Conservation (phyloP, 1,140 invertebrate genomes). For the Drosophila bocqueti region DNA sequence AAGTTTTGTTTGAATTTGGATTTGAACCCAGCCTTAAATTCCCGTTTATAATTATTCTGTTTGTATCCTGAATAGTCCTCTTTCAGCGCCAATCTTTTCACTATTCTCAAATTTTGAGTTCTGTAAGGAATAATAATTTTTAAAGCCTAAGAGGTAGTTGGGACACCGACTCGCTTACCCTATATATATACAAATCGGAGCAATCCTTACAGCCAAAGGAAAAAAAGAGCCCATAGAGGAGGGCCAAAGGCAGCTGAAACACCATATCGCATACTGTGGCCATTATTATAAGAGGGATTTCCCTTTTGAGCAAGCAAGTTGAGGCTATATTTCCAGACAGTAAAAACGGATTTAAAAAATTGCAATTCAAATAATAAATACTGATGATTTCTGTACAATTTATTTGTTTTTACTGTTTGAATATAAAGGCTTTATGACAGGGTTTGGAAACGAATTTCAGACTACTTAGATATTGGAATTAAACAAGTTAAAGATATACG, state of each 20-base stretch:
- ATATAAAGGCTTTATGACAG: neutral
- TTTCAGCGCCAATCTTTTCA: neutral
- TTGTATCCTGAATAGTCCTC: neutral
- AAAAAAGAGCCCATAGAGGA: slow-evolving; percentile 4
- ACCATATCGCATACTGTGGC: neutral
- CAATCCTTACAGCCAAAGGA: slow-evolving; percentile 4
- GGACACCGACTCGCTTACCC: neutral
- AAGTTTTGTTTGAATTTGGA: neutral
- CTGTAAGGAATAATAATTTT: neutral
- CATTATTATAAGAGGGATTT: neutral
- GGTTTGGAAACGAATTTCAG: neutral
- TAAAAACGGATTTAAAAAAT: neutral
- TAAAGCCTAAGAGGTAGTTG: neutral
- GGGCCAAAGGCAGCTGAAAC: neutral
- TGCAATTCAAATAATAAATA: too few species aligned
- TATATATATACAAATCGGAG: neutral
- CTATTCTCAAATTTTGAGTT: neutral
- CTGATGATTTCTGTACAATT: neutral
- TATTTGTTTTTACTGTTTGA: neutral
- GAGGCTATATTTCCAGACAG: too few species aligned
- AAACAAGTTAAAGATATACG: neutral
- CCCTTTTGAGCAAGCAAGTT: neutral
- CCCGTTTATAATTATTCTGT: neutral
- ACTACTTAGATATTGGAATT: neutral
- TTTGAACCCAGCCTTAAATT: neutral